Percentiles rank a stretch among this genome's conserved stretches.
Evolutionary conservation across 1,140 invertebrate genomes (phyloP).

Genomic region (Triops longicaudatus): DNA sequence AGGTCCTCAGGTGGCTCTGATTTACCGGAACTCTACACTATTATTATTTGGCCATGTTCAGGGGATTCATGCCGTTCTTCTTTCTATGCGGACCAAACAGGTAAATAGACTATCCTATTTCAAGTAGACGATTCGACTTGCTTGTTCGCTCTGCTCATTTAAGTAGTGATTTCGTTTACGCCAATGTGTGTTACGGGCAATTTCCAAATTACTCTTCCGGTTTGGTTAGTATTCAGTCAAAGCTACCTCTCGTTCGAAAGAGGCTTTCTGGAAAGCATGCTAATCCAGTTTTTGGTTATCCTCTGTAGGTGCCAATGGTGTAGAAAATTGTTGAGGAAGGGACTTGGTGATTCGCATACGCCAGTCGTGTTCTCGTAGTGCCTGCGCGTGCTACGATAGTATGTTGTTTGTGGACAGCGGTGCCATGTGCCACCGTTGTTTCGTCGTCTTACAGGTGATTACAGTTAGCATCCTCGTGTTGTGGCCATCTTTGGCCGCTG

Average conservation of each 20-base stretch:
- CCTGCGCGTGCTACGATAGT: conserved; percentile 6
- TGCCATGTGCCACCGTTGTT: conserved; percentile 14
- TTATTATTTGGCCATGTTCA: not conserved
- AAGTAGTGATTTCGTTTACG: too few relatives aligned
- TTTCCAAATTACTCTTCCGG: too few relatives aligned
- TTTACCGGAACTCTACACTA: not conserved
- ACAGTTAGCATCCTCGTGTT: not conserved
- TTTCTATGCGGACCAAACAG: not conserved
- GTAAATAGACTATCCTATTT: not conserved
- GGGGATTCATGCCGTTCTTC: not conserved
- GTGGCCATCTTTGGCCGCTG: conserved; percentile 1
- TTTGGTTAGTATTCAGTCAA: too few relatives aligned
- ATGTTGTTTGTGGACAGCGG: not conserved
- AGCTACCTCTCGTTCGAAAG: not conserved
- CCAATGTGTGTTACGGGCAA: too few relatives aligned
- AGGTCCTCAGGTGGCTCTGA: not conserved
- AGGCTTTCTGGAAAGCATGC: not conserved
- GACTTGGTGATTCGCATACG: not conserved
- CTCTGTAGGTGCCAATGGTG: not conserved
- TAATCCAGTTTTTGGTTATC: not conserved
- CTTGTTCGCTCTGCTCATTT: too few relatives aligned
- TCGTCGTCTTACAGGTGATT: not conserved
- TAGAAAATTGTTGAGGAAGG: not conserved
- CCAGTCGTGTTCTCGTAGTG: conserved; percentile 11
- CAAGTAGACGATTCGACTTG: too few relatives aligned